Conservation (phyloP, 2,797 vertebrate genomes). For the Sylvilagus floridanus region DNA sequence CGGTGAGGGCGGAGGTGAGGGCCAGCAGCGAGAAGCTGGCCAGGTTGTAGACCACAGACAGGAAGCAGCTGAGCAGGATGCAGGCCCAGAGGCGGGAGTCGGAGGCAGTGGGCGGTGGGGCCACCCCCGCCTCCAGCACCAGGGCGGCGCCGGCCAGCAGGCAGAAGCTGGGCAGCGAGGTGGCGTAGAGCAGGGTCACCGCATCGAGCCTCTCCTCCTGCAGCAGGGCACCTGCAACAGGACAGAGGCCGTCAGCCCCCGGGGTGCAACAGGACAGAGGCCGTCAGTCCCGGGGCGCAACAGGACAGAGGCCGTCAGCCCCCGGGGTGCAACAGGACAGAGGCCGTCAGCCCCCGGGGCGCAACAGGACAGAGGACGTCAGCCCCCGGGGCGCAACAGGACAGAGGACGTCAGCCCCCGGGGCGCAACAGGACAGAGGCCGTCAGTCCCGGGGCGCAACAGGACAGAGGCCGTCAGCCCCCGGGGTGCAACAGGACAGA, state of each 20-base stretch:
- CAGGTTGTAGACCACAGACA: conserved; percentile 98
- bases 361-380: no score
- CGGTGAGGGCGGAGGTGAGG: conserved; percentile 97
- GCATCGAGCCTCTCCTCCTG: conserved; percentile 96
- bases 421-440: neutral
- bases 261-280: no score
- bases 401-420: no score
- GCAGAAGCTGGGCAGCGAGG: conserved; percentile 97
- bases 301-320: no score
- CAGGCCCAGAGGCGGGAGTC: conserved; percentile 94
- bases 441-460: conserved; percentile 46
- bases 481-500: conserved; percentile 1
- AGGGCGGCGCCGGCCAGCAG: conserved; percentile 93
- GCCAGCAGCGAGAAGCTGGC: conserved; percentile 96
- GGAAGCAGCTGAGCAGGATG: conserved; percentile 96
- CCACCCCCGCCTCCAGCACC: conserved; percentile 92
- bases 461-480: neutral
- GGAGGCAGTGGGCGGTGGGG: conserved; percentile 89
- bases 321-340: no score
- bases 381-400: no score
- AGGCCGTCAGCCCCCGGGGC: no score
- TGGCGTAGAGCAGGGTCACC: conserved; percentile 95
- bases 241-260: conserved; percentile 32
- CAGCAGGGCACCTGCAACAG: conserved; percentile 92
- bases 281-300: no score